Conservation (phyloP, 92 coral and sea anemone species). For the Bergia puertoricense region DNA sequence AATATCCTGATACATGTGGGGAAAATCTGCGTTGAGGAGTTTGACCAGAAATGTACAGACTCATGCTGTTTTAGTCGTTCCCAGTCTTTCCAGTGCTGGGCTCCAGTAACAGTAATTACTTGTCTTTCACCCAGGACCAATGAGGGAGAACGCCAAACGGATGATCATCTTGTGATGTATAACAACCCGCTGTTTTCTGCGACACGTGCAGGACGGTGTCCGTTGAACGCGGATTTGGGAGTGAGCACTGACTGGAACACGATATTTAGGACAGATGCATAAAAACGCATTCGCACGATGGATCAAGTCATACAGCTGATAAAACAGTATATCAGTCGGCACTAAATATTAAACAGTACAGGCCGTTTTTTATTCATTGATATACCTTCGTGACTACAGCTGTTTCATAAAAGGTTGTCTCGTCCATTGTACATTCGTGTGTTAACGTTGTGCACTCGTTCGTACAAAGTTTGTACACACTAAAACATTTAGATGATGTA, state of each 20-base stretch:
- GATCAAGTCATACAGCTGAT: background rate
- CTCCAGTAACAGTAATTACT: background rate
- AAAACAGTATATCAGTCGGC: background rate
- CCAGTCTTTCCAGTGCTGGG: no score
- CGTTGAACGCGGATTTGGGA: background rate
- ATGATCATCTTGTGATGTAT: slow-evolving; percentile 75
- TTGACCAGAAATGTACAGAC: background rate
- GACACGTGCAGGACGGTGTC: background rate
- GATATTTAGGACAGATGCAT: background rate
- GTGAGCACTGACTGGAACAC: background rate
- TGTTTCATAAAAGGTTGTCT: no score
- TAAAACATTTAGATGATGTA: no score
- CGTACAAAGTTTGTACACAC: no score
- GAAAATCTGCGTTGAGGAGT: background rate
- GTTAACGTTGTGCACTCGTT: no score
- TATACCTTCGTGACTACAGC: no score
- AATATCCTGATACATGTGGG: background rate
- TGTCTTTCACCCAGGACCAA: slow-evolving; percentile 48
- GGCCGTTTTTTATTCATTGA: no score
- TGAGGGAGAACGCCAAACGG: slow-evolving; percentile 66
- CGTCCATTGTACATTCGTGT: no score
- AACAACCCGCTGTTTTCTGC: slow-evolving; percentile 73
- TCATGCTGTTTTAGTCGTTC: background rate
- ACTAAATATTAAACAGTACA: background rate
- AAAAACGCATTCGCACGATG: background rate